Base-by-base conservation (phyloP, 2,797 vertebrate species). In the Hydrophis major region DNA sequence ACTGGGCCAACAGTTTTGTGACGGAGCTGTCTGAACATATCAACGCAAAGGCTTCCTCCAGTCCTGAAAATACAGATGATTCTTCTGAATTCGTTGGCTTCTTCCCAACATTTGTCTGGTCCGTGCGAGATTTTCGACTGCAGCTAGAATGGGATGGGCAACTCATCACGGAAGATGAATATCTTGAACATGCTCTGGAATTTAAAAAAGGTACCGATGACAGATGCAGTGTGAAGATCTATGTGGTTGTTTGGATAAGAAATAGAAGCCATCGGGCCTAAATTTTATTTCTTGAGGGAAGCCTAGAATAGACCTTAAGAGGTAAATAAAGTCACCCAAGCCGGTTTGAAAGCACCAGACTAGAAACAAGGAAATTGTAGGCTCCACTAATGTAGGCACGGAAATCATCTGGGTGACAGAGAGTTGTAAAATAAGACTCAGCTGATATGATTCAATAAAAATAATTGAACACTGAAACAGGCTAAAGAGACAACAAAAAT, bases 21-120 rank as follows among this genome's bases (percentile, higher is more conserved):
- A n/a, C n/a, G n/a, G n/a, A n/a, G n/a, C n/a, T n/a, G n/a, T n/a
- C n/a, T n/a, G n/a, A n/a, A n/a, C n/a, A n/a, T n/a, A n/a, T n/a
- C n/a, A n/a, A n/a, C n/a, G n/a, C n/a, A n/a, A n/a, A n/a, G n/a
- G n/a, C n/a, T n/a, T n/a, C n/a, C n/a, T n/a, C n/a, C n/a, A n/a
- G n/a, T n/a, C n/a, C n/a, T n/a, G n/a, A n/a, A n/a, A n/a, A n/a
- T n/a, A n/a, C n/a, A n/a, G n/a, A n/a, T n/a, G n/a, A n/a, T n/a
- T n/a, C n/a, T n/a, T n/a, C 92, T 6, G 92, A 92, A n/a, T 92
- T 89, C 28, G 88, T 89, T 0, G 56, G 69, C n/a, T 92, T 89
- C 57, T 92, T 92, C 57, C 92, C 92, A 1, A 37, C 1, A 0
- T 92, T 92, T 11, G 13, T 92, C 28, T 92, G 92, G 92, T 13